A percentile compares a stretch with the other conserved stretches of the same genome.
phyloP scores from a whole-genome alignment of 2,888 invertebrate genomes.

The Sceliomorpha sp. region DNA sequence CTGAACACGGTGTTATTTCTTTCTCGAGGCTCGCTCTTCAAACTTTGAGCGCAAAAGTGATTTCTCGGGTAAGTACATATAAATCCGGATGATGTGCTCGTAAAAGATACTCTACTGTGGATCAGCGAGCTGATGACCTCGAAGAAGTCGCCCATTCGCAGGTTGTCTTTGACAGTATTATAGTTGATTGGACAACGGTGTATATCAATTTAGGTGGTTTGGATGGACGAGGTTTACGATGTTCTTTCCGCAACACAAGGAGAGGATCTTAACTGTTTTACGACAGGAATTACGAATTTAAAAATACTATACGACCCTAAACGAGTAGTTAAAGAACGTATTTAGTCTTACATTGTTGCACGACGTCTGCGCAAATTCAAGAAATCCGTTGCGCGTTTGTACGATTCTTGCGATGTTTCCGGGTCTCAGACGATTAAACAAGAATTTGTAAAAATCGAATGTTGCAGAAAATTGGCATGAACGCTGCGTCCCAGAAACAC shows the following conservation, averaged over 20 bases:
- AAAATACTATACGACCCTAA: constrained; percentile 7
- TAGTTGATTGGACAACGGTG: constrained; percentile 38
- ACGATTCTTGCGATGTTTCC: too few species aligned
- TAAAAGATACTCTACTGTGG: constrained; percentile 67
- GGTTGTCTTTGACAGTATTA: constrained; percentile 36
- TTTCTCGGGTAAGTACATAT: constrained; percentile 74
- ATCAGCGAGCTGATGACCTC: constrained; percentile 43
- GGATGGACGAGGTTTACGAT: constrained; percentile 17
- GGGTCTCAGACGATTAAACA: too few species aligned
- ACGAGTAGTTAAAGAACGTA: not conserved
- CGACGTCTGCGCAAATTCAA: too few species aligned
- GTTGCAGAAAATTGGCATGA: too few species aligned
- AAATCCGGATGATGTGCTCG: constrained; percentile 78
- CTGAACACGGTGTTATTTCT: not conserved
- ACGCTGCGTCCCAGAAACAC: too few species aligned
- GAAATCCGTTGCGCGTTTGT: too few species aligned
- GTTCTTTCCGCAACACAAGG: constrained; percentile 8
- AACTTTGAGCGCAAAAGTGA: constrained; percentile 64
- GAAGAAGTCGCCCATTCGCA: constrained; percentile 34
- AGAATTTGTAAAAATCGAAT: too few species aligned
- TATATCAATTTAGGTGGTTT: constrained; percentile 27
- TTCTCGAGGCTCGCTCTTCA: constrained; percentile 49
- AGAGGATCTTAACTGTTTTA: constrained; percentile 10
- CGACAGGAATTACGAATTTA: constrained; percentile 9
- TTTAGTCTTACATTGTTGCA: too few species aligned